phyloP scores from a whole-genome alignment of 92 coral and sea anemone genomes.

The Paramuricea clavata region DNA sequence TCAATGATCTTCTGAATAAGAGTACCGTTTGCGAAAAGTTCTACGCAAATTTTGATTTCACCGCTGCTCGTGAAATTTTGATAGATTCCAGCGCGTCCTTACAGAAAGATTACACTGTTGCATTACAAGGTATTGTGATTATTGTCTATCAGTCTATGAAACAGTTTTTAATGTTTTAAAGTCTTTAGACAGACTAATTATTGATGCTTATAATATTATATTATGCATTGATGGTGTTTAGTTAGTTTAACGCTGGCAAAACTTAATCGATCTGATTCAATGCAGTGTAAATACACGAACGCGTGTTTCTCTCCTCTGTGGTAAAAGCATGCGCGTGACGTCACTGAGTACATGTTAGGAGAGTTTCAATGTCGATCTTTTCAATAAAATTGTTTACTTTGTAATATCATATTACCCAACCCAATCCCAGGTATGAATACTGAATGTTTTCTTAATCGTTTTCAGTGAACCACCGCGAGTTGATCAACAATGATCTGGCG shows the following conservation, averaged over 20 bases:
- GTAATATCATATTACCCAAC: too few relatives aligned
- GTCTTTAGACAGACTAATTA: neutral
- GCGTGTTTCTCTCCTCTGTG: too few relatives aligned
- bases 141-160: neutral
- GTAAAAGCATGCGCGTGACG: too few relatives aligned
- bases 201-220: neutral
- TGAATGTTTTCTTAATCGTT: neutral
- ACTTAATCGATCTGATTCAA: too few relatives aligned
- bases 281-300: too few relatives aligned
- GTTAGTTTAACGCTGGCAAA: too few relatives aligned
- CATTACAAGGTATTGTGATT: slow-evolving; percentile 56
- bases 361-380: too few relatives aligned
- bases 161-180: too few relatives aligned
- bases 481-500: slow-evolving; percentile 58
- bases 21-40: slow-evolving; percentile 18
- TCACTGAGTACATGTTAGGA: too few relatives aligned
- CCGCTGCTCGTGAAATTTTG: slow-evolving; percentile 57
- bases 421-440: too few relatives aligned
- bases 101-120: slow-evolving; percentile 59
- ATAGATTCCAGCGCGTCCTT: slow-evolving; percentile 60
- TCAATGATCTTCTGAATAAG: slow-evolving; percentile 46
- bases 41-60: slow-evolving; percentile 52
- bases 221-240: too few relatives aligned
- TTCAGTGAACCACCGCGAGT: slow-evolving; percentile 63
- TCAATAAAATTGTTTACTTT: too few relatives aligned